phyloP scores from a whole-genome alignment of 2,888 invertebrate genomes.

The Pimpla rufipes region DNA sequence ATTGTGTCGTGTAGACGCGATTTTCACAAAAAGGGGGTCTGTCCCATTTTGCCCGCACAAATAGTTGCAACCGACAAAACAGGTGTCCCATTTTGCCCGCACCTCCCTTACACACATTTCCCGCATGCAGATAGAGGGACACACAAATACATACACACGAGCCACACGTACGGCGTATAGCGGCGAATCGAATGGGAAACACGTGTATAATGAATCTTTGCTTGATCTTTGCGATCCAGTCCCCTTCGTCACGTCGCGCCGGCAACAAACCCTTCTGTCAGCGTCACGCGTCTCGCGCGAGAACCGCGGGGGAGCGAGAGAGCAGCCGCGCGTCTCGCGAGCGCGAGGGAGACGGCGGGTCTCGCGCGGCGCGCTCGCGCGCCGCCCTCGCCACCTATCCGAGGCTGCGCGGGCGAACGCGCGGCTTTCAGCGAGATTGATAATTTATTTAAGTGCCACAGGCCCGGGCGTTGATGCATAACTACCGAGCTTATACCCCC shows the following conservation, averaged over 20 bases:
- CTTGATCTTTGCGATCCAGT: conserved; percentile 44
- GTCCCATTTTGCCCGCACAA: no score
- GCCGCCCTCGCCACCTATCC: conserved; percentile 59
- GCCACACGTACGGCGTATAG: neutral
- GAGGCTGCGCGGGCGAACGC: conserved; percentile 60
- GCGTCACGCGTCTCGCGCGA: conserved; percentile 28
- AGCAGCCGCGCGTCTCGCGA: neutral
- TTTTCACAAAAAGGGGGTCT: no score
- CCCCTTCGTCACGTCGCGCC: conserved; percentile 54
- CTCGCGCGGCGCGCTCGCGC: conserved; percentile 45
- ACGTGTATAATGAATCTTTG: conserved; percentile 53
- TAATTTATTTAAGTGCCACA: conserved; percentile 81
- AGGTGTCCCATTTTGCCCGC: neutral
- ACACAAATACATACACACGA: neutral
- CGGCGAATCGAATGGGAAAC: conserved; percentile 45
- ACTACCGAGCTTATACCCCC: conserved; percentile 67
- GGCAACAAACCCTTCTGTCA: conserved; percentile 54
- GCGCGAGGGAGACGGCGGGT: neutral
- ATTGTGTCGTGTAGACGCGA: no score
- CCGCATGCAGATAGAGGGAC: neutral
- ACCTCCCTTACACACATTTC: neutral
- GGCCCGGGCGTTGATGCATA: conserved; percentile 75
- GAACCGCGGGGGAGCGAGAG: neutral
- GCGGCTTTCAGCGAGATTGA: conserved; percentile 79
- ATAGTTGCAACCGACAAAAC: no score